A percentile compares a stretch with the other conserved stretches of the same genome.
Evolutionary conservation across 2,888 invertebrate genomes (phyloP).

Genomic region (Clanis bilineata): DNA sequence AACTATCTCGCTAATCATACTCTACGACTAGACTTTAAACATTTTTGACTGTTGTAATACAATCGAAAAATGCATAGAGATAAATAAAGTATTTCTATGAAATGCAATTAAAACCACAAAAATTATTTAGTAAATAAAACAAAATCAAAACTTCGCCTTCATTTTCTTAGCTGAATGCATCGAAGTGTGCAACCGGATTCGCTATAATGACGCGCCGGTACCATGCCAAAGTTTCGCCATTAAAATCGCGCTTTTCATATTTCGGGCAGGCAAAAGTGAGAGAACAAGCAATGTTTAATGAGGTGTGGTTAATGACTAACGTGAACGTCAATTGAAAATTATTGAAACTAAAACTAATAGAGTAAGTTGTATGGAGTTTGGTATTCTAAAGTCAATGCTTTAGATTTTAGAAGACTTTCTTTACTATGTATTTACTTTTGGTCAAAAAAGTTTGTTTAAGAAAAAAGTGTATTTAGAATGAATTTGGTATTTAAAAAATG

Average conservation of each 20-base stretch:
- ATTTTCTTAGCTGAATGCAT: background rate
- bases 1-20: no score
- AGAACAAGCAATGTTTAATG: constrained; percentile 15
- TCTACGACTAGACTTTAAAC: no score
- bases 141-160: background rate
- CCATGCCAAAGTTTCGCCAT: background rate
- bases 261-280: background rate
- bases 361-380: background rate
- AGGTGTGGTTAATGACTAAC: constrained; percentile 7
- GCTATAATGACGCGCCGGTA: background rate
- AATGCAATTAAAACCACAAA: background rate
- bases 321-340: background rate
- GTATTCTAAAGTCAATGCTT: no score
- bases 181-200: background rate
- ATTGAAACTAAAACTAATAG: background rate
- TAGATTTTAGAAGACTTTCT: no score
- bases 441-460: no score
- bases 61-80: background rate
- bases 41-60: no score
- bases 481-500: no score
- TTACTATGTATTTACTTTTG: no score
- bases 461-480: no score
- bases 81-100: background rate
- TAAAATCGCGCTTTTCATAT: constrained; percentile 12
- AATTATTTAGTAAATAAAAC: background rate